Percentiles rank a stretch among this genome's conserved stretches.
Conservation (phyloP, 2,888 invertebrate species). For the Lithophane leautieri region DNA sequence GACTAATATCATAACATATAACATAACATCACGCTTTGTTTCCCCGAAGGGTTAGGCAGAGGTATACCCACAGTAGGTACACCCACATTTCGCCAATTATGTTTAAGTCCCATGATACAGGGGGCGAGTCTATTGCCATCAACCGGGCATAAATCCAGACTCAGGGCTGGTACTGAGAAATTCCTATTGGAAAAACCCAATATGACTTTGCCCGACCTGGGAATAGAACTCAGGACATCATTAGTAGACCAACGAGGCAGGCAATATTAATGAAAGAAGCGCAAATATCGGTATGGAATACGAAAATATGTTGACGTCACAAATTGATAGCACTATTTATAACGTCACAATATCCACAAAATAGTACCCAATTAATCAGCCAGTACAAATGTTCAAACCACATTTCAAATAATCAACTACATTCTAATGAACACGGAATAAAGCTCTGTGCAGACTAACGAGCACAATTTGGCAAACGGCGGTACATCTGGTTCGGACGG, state of each 20-base stretch:
- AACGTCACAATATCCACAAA: not conserved
- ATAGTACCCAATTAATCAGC: slow-evolving; percentile 32
- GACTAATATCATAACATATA: not conserved
- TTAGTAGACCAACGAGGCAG: no score
- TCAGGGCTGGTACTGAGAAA: no score
- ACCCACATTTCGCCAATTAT: no score
- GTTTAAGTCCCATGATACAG: no score
- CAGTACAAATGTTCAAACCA: slow-evolving; percentile 37
- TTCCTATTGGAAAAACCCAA: no score
- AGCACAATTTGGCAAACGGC: slow-evolving; percentile 56
- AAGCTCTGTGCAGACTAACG: slow-evolving; percentile 38
- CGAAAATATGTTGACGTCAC: not conserved
- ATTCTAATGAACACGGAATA: slow-evolving; percentile 43
- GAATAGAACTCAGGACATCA: no score
- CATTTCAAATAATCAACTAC: slow-evolving; percentile 42
- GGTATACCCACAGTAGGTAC: no score
- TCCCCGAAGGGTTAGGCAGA: no score
- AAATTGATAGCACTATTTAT: not conserved
- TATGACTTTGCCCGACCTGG: no score
- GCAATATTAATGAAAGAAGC: not conserved
- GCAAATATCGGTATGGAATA: not conserved
- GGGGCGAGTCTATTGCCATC: no score
- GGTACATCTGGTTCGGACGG: slow-evolving; percentile 45
- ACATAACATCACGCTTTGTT: no score
- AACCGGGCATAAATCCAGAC: no score